These are phyloP conservation scores for Oligia strigilis DNA, from an alignment of 2,888 invertebrate genomes.

Conservation along the genomic window DNA sequence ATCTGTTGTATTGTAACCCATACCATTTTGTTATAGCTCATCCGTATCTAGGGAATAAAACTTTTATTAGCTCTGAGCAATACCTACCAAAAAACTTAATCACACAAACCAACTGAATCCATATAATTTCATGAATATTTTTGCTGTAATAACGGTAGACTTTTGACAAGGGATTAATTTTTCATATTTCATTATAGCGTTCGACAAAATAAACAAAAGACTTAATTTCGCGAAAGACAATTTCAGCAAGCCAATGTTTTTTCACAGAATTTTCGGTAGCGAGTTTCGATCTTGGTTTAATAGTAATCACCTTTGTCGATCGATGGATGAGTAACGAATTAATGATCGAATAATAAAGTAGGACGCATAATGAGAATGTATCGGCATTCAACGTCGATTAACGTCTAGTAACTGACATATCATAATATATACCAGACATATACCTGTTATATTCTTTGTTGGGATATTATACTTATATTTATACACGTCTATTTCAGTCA, in stretches of 20 bases:
- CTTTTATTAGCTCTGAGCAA: neutral
- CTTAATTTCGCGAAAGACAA: constrained; percentile 62
- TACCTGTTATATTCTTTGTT: neutral
- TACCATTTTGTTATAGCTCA: neutral
- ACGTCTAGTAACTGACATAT: constrained; percentile 19
- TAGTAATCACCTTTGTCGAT: constrained; percentile 22
- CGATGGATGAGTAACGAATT: constrained; percentile 26
- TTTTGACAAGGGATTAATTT: constrained; percentile 61
- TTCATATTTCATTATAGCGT: constrained; percentile 64
- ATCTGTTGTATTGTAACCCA: too few relatives aligned
- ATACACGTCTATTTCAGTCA: neutral
- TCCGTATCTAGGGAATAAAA: neutral
- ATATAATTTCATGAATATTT: constrained; percentile 58
- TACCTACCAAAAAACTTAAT: constrained; percentile 28
- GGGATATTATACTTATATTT: neutral
- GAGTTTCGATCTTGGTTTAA: constrained; percentile 34
- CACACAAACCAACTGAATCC: constrained; percentile 52
- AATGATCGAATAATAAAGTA: constrained; percentile 41
- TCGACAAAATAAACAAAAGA: constrained; percentile 63
- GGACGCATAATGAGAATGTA: constrained; percentile 12
- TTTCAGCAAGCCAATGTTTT: constrained; percentile 45
- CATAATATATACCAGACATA: too few relatives aligned
- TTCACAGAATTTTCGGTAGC: constrained; percentile 24
- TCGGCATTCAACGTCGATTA: constrained; percentile 15
- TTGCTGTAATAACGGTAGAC: constrained; percentile 36